Evolutionary conservation across 1,140 invertebrate genomes (phyloP), one percentile per base, ranked within the genome.

Genomic region (Drosophila cardini): DNA sequence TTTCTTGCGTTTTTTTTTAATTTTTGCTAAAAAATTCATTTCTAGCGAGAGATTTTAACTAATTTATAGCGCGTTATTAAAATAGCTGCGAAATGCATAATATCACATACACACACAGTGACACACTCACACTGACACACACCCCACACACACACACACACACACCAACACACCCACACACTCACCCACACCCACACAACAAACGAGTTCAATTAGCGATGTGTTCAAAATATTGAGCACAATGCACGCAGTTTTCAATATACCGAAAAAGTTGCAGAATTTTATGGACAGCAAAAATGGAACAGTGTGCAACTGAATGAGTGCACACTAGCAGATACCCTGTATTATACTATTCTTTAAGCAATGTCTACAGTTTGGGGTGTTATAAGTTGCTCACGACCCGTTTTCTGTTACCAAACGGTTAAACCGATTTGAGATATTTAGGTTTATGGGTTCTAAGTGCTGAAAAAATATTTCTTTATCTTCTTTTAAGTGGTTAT

Each of bases 11-110:
- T 16, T 38, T 16, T 9, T 16, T 38, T 38, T 0, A 45, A 7
- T 15, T 18, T 40, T 34, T 6, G 52, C n/a, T 34, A 21, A 26
- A 50, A 15, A 18, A 40, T 21, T 4, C 18, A n/a, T 34, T 3
- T 46, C 9, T 21, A 26, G 30, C 42, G 3, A 46, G 21, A 10
- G 10, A 21, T 15, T 43, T 42, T 38, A 65, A 68, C 38, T 60
- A 52, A 45, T 68, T 60, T 67, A 53, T 56, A 13, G 18, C 62
- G 46, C 57, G 18, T 32, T 72, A 45, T 71, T 43, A 78, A 78
- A 78, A 76, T 78, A 78, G 67, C 38, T 67, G 72, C 57, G 40
- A 26, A 64, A 60, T 60, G 36, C 36, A 46, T 60, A 75, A 65
- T 42, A 50, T 62, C 62, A 36, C 26, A 38, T n/a, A 62, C 18